phyloP scores from a whole-genome alignment of 2,797 vertebrate species.

The Anisognathus igniventris region DNA sequence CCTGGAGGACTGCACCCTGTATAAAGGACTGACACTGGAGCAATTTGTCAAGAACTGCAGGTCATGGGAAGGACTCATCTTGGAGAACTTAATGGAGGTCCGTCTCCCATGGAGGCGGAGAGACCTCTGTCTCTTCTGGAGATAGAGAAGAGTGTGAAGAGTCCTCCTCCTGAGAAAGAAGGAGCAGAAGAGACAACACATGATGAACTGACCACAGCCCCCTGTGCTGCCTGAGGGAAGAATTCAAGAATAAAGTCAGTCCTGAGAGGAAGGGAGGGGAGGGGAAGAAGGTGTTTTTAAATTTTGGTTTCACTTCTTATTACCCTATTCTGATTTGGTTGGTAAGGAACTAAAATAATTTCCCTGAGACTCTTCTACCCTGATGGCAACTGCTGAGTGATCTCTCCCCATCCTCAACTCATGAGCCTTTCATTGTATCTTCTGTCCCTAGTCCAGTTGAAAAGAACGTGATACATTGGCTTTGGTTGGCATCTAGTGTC shows the following conservation, averaged over 20 bases:
- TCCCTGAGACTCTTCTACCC: not conserved
- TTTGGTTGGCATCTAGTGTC: not conserved
- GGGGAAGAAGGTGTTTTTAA: not conserved
- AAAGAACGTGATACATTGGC: not conserved
- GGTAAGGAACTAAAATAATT: not conserved
- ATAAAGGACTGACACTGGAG: not conserved
- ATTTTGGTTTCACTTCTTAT: not conserved
- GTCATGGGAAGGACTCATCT: not conserved
- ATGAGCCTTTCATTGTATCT: not conserved
- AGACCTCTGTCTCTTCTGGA: not conserved
- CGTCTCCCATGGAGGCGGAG: not conserved
- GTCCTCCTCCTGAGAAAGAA: not conserved
- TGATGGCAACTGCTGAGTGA: not conserved
- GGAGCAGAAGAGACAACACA: not conserved
- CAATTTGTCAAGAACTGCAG: not conserved
- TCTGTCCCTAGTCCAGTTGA: not conserved
- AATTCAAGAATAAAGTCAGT: not conserved
- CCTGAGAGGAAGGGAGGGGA: not conserved
- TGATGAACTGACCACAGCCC: not conserved
- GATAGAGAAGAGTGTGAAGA: not conserved
- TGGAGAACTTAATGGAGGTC: not conserved
- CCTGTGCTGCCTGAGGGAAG: accelerated
- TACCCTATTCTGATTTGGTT: not conserved
- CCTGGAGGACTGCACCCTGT: not conserved
- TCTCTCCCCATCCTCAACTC: not conserved